Conservation (phyloP, 2,797 vertebrate species). For the Diglossa cyanea region DNA sequence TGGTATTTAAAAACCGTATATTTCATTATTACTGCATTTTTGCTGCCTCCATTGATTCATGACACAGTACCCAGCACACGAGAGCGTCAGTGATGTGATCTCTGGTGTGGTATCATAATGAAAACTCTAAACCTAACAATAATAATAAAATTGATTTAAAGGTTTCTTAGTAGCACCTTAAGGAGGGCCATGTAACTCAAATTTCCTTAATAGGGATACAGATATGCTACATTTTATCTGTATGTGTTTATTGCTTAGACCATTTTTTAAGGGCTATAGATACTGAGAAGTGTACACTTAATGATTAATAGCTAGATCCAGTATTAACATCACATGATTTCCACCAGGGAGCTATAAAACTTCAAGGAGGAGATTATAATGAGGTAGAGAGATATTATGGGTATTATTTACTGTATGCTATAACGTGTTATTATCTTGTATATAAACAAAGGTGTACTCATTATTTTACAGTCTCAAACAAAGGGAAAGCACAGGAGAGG, state of each 20-base stretch:
- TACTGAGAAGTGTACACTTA: neutral
- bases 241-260: neutral
- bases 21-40: neutral
- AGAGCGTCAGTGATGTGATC: neutral
- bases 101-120: neutral
- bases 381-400: neutral
- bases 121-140: neutral
- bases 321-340: neutral
- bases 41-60: neutral
- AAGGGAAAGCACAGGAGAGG: neutral
- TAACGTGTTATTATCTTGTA: neutral
- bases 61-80: neutral
- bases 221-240: neutral
- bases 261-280: neutral
- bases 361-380: conserved; percentile 17
- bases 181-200: neutral
- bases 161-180: neutral
- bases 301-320: neutral
- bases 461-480: neutral
- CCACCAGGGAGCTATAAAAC: conserved; percentile 11
- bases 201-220: neutral
- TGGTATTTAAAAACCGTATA: rapidly evolving
- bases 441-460: neutral
- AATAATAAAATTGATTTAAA: conserved; percentile 4
- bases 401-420: conserved; percentile 6